A percentile compares a stretch with the other conserved stretches of the same genome.
Conservation (phyloP, 2,797 vertebrate genomes). For the Pogonophryne albipinna region DNA sequence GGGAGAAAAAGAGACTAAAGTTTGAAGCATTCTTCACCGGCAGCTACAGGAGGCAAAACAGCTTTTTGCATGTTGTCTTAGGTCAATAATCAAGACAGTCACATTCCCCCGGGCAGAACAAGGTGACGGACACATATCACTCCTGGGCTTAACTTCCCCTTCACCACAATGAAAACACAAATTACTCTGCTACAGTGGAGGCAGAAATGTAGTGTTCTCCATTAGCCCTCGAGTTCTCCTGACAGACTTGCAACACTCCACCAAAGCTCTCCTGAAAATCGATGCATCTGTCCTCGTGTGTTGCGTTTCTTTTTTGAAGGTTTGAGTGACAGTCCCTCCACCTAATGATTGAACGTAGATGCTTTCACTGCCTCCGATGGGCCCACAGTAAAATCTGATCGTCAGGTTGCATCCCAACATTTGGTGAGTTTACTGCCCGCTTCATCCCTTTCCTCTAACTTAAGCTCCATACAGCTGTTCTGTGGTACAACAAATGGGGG, state of each 20-base stretch:
- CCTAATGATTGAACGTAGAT: conserved; percentile 28
- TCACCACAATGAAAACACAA: conserved; percentile 55
- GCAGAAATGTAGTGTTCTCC: conserved; percentile 59
- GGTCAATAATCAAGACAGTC: conserved; percentile 56
- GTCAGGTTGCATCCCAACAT: conserved; percentile 22
- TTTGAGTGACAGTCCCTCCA: conserved; percentile 53
- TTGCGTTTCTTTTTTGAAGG: conserved; percentile 61
- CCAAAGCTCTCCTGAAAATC: conserved; percentile 50
- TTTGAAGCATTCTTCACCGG: conserved; percentile 78
- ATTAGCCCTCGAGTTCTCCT: conserved; percentile 46
- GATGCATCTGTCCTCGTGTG: conserved; percentile 51
- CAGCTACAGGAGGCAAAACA: conserved; percentile 57
- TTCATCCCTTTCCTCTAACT: conserved; percentile 9
- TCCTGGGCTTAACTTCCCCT: conserved; percentile 12
- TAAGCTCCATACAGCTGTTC: not conserved
- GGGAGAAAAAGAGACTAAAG: conserved; percentile 82
- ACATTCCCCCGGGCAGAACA: conserved; percentile 49
- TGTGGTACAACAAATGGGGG: not conserved
- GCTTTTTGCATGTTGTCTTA: conserved; percentile 64
- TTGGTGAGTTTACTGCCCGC: conserved; percentile 47
- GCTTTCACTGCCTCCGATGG: conserved; percentile 26
- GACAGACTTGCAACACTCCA: conserved; percentile 46
- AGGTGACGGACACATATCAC: conserved; percentile 46
- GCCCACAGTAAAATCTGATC: conserved; percentile 28
- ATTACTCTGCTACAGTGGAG: conserved; percentile 47